phyloP scores from a whole-genome alignment of 2,888 invertebrate genomes.

The Watsonalla cultraria region DNA sequence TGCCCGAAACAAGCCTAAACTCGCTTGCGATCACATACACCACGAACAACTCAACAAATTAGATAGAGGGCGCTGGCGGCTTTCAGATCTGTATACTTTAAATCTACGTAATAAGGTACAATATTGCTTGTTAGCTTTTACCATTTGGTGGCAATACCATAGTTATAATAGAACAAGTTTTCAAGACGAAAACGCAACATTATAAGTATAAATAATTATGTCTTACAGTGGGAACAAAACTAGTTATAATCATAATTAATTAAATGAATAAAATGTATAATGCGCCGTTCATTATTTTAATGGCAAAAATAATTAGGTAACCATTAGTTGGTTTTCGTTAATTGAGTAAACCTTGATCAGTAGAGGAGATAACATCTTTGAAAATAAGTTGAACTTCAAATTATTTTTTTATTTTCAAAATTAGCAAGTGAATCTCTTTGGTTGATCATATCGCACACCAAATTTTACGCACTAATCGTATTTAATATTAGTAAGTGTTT shows the following conservation, averaged over 20 bases:
- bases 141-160: background rate
- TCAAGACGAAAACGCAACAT: background rate
- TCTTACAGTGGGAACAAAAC: conserved; percentile 26
- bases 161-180: background rate
- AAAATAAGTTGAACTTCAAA: background rate
- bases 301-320: conserved; percentile 2
- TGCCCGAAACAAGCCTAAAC: conserved; percentile 31
- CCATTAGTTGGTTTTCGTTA: background rate
- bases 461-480: too few relatives aligned
- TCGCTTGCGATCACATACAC: background rate
- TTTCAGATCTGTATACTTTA: background rate
- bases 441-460: too few relatives aligned
- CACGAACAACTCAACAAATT: background rate
- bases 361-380: background rate
- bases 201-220: conserved; percentile 6
- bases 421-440: too few relatives aligned
- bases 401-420: too few relatives aligned
- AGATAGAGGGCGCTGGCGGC: background rate
- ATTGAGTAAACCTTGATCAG: background rate
- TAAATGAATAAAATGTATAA: conserved; percentile 26
- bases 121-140: background rate
- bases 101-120: background rate
- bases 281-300: conserved; percentile 13
- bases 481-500: too few relatives aligned
- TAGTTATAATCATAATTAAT: conserved; percentile 26